Base-by-base conservation (phyloP, 2,113 vertebrate genomes). In the Coregonus clupeaformis region DNA sequence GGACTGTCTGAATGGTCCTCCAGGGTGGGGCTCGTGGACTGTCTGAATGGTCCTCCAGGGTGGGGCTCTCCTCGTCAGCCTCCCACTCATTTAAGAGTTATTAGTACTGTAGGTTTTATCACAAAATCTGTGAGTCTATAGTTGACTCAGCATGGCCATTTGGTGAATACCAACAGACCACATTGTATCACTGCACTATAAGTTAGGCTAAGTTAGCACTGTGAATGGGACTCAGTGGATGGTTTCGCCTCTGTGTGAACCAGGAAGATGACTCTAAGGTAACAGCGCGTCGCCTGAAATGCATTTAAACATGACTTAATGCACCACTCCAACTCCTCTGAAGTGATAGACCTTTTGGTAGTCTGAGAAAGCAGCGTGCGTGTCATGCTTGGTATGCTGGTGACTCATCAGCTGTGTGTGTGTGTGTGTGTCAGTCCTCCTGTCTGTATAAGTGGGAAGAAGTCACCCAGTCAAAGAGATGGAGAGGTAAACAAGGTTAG, bases 31-130 rank as follows among this genome's bases (percentile, higher is more conserved):
- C 30, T 20, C 3, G 30, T 62, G 42, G 71, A 27, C 4, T 18
- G 49, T 52, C 13, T 18, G 13, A 52, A 78, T 25, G 83, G 78
- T 72, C 80, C 79, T 86, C 70, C 72, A 24, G 85, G 88, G 85
- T 78, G 87, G 83, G 83, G 76, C 82, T 74, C 60, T 9, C 5
- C 77, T 63, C 65, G 4, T 6, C 30, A 65, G 27, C 65, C 30
- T n/a, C 30, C 30, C 20, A 67, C 65, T 66, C 29, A 6, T 66
- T 1, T 52, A 52, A 18, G 49, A 52, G 16, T 52, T 13, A 52
- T 52, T 52, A 18, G 12, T 52, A 52, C 49, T 52, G 12, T 18
- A 18, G 12, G 4, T 52, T 18, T 52, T 52, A 5, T 18, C 49
- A 16, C 16, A 14, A 18, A 16, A 52, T 49, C 3, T 49, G 13